These are phyloP conservation scores for Agrochola circellaris DNA, from an alignment of 2,888 invertebrate genomes.

Conservation along the genomic window DNA sequence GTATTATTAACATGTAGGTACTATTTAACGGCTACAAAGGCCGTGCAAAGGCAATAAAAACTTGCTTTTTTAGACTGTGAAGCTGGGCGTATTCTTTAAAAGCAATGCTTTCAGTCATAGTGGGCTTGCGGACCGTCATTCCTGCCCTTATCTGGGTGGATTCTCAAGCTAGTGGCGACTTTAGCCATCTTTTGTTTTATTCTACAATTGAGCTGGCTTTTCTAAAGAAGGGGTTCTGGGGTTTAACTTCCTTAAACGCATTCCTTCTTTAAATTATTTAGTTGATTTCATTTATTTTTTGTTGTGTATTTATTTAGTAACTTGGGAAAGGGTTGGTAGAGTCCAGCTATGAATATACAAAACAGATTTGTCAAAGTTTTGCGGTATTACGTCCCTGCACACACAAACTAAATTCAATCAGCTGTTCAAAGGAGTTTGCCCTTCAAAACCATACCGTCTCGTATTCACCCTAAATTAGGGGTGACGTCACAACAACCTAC, in stretches of 20 bases:
- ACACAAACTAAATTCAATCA: slow-evolving; percentile 38
- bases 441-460: slow-evolving; percentile 24
- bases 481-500: slow-evolving; percentile 3
- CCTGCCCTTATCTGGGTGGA: background rate
- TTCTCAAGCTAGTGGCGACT: background rate
- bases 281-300: background rate
- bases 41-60: background rate
- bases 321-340: background rate
- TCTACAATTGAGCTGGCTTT: too few species aligned
- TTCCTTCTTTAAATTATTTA: background rate
- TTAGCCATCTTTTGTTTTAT: background rate
- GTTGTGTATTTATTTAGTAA: background rate
- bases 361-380: slow-evolving; percentile 20
- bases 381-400: background rate
- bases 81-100: background rate
- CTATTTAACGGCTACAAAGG: background rate
- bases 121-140: background rate
- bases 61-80: background rate
- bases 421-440: slow-evolving; percentile 40
- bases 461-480: slow-evolving; percentile 35
- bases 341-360: background rate
- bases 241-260: background rate
- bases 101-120: background rate
- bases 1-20: too few species aligned
- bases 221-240: too few species aligned